These are phyloP conservation scores for Malaclemys terrapin DNA, from an alignment of 2,113 vertebrate species.

Conservation along the genomic window DNA sequence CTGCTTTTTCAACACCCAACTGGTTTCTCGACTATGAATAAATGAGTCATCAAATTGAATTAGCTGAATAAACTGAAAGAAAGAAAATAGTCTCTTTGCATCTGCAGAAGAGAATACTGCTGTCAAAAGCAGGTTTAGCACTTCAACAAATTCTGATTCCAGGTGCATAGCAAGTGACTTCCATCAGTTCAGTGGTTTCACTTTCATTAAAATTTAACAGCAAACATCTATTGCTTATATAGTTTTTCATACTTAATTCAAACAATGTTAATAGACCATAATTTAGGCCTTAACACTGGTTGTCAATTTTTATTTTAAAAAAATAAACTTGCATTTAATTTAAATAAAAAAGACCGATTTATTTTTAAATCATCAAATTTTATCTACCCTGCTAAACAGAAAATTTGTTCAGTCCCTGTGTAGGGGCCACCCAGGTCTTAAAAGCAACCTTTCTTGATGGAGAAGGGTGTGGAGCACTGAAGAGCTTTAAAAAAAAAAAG, in stretches of 20 bases:
- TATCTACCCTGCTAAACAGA: background rate
- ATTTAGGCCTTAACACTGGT: background rate
- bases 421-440: accelerated
- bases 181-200: no score
- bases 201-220: background rate
- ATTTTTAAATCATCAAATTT: background rate
- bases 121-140: background rate
- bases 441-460: background rate
- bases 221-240: background rate
- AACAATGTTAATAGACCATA: background rate
- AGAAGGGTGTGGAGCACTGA: background rate
- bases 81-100: background rate
- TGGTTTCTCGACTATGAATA: background rate
- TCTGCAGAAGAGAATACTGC: background rate
- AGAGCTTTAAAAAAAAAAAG: no score
- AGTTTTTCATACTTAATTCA: background rate
- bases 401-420: background rate
- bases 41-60: background rate
- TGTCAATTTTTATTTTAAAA: background rate
- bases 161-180: no score
- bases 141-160: background rate
- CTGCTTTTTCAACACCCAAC: no score
- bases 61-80: background rate
- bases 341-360: background rate
- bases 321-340: background rate